These are phyloP conservation scores for Polymixis flavicincta DNA, from an alignment of 2,888 invertebrate genomes.

Conservation along the genomic window DNA sequence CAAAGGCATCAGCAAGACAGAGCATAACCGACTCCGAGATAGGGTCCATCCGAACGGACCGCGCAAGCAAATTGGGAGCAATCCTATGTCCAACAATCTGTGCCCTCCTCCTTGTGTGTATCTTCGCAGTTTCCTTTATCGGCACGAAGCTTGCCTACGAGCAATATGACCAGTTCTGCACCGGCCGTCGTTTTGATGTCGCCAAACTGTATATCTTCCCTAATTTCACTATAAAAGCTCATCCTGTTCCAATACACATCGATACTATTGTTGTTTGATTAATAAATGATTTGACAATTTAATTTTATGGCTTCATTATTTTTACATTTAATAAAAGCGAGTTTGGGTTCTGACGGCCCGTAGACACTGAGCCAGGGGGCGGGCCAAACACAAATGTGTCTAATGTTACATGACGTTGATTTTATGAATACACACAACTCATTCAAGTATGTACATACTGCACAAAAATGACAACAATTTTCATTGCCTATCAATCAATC, in stretches of 20 bases:
- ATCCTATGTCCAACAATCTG: conserved; percentile 83
- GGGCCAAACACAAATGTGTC: background rate
- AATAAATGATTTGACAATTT: conserved; percentile 35
- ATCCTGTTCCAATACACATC: conserved; percentile 10
- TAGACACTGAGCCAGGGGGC: background rate
- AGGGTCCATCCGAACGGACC: conserved; percentile 72
- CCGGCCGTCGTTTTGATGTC: conserved; percentile 74
- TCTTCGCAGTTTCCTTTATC: conserved; percentile 79
- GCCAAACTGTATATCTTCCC: conserved; percentile 78
- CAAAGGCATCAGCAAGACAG: conserved; percentile 72
- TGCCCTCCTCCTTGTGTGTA: conserved; percentile 78
- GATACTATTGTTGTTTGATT: conserved; percentile 38
- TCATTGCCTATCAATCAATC: background rate
- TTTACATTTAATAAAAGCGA: background rate
- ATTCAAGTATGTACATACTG: background rate
- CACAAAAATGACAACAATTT: background rate
- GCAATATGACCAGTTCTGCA: conserved; percentile 79
- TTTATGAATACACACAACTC: no score
- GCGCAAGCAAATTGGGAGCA: conserved; percentile 77
- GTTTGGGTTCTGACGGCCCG: background rate
- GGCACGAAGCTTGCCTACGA: conserved; percentile 81
- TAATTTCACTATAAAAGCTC: conserved; percentile 70
- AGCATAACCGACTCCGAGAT: conserved; percentile 80
- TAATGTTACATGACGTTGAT: background rate
- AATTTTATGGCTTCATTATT: background rate